phyloP scores from a whole-genome alignment of 2,888 invertebrate genomes.

The Cosmorhoe ocellata region DNA sequence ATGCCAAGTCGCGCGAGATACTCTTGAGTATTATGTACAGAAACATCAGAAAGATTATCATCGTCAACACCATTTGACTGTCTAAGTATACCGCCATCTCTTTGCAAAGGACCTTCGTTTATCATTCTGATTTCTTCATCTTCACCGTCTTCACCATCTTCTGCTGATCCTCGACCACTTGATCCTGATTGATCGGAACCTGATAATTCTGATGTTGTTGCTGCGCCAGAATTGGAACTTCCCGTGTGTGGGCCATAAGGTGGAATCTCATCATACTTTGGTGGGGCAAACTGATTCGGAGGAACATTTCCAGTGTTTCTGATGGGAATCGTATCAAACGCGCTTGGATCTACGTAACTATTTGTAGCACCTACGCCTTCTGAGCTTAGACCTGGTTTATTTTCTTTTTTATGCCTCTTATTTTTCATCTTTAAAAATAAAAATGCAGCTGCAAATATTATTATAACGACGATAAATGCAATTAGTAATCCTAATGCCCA shows the following conservation, averaged over 20 bases:
- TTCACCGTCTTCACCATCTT: slow-evolving; percentile 95
- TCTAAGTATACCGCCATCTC: slow-evolving; percentile 86
- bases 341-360: slow-evolving; percentile 93
- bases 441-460: slow-evolving; percentile 93
- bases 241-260: slow-evolving; percentile 91
- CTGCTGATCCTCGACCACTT: slow-evolving; percentile 97
- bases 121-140: slow-evolving; percentile 99
- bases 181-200: slow-evolving; percentile 98
- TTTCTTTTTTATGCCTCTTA: slow-evolving; percentile 89
- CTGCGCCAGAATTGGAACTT: slow-evolving; percentile 89
- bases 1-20: slow-evolving; percentile 97
- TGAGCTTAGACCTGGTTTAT: slow-evolving; percentile 89
- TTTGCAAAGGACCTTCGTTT: slow-evolving; percentile 93
- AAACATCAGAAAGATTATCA: slow-evolving; percentile 92
- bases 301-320: slow-evolving; percentile 83
- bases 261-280: slow-evolving; percentile 95
- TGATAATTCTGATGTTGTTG: slow-evolving; percentile 94
- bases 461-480: slow-evolving; percentile 89
- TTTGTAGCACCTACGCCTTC: slow-evolving; percentile 90
- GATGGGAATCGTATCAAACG: slow-evolving; percentile 95
- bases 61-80: slow-evolving; percentile 83
- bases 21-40: slow-evolving; percentile 97
- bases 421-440: slow-evolving; percentile 92
- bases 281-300: slow-evolving; percentile 90
- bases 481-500: slow-evolving; percentile 95